A percentile compares a stretch with the other conserved stretches of the same genome.
Conservation (phyloP, 2,888 invertebrate species). For the Phragmatobia fuliginosa region DNA sequence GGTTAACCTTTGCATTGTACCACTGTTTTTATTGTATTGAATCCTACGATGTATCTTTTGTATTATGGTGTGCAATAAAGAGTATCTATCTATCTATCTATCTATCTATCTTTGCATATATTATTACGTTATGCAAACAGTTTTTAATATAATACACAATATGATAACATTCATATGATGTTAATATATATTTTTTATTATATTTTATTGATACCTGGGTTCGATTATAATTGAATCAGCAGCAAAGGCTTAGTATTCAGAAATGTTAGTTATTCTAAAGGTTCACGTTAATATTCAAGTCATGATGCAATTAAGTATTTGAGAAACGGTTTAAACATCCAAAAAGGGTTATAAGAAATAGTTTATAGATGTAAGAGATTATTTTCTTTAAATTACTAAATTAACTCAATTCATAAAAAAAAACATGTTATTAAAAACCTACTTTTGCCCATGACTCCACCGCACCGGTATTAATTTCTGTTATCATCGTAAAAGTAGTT, state of each 20-base stretch:
- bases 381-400: background rate
- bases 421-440: no score
- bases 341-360: background rate
- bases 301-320: conserved; percentile 18
- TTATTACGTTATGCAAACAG: background rate
- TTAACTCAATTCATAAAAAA: no score
- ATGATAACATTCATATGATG: background rate
- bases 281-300: conserved; percentile 38
- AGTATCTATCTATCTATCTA: no score
- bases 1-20: no score
- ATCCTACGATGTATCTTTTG: no score
- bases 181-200: background rate
- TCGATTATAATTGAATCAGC: background rate
- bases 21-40: no score
- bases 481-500: no score
- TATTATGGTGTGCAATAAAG: no score
- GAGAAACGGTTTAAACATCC: conserved; percentile 11
- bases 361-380: background rate
- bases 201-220: background rate
- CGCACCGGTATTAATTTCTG: no score
- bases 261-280: conserved; percentile 24
- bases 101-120: no score
- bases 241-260: conserved; percentile 24
- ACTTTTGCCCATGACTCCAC: no score
- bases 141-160: background rate